These are phyloP conservation scores for Stenodera caucasica DNA, from an alignment of 2,888 invertebrate genomes.

Conservation along the genomic window DNA sequence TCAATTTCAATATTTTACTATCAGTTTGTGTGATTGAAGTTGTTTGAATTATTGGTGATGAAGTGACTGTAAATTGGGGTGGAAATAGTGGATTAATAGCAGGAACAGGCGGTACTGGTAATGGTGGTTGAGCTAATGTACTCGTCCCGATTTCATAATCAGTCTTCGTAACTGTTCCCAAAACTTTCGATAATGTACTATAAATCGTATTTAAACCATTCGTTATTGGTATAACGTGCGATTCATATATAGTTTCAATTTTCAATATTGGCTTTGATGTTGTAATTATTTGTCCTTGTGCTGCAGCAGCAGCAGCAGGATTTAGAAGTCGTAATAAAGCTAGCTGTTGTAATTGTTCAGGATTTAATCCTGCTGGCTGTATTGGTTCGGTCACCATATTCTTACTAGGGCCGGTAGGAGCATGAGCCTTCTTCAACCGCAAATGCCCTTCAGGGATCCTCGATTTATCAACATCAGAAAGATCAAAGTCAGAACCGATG, in stretches of 20 bases:
- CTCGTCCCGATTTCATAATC: constrained; percentile 78
- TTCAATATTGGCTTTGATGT: constrained; percentile 77
- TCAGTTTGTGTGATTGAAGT: constrained; percentile 78
- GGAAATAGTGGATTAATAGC: constrained; percentile 60
- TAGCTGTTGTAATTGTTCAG: constrained; percentile 75
- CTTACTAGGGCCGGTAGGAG: constrained; percentile 40
- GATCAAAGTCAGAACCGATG: constrained; percentile 72
- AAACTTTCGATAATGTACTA: constrained; percentile 75
- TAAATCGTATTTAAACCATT: constrained; percentile 75
- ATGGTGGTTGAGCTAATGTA: constrained; percentile 63
- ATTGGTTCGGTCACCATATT: constrained; percentile 38
- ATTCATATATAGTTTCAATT: constrained; percentile 78
- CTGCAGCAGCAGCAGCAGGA: constrained; percentile 60
- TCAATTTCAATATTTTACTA: constrained; percentile 80
- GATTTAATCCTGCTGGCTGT: constrained; percentile 61
- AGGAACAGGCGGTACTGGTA: constrained; percentile 52
- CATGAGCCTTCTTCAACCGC: constrained; percentile 56
- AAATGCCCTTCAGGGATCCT: constrained; percentile 61
- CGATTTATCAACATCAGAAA: constrained; percentile 70
- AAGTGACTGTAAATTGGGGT: constrained; percentile 75
- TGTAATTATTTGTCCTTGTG: constrained; percentile 72
- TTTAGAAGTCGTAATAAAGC: constrained; percentile 73
- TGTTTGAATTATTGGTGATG: constrained; percentile 78
- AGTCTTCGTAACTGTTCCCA: constrained; percentile 78
- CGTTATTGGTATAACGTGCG: constrained; percentile 77